These are phyloP conservation scores for Cerceris ruficornis DNA, from an alignment of 2,888 invertebrate genomes.

Conservation along the genomic window DNA sequence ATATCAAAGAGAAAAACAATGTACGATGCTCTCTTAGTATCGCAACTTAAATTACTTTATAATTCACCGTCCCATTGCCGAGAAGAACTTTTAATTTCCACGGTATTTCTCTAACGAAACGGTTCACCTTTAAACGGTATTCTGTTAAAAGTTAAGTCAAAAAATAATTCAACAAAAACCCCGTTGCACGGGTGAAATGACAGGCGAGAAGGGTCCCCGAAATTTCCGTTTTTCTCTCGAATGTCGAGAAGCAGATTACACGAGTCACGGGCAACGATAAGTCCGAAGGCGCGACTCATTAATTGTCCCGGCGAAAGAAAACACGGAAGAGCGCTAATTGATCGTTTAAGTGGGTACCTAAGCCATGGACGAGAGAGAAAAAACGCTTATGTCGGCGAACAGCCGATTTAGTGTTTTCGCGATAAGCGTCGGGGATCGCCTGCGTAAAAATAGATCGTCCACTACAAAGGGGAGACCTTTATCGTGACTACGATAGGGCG, in stretches of 20 bases:
- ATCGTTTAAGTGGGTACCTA: slow-evolving; percentile 34
- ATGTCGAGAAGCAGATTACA: slow-evolving; percentile 22
- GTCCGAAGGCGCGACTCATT: slow-evolving; percentile 37
- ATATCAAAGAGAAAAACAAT: too few relatives aligned
- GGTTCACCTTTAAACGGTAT: too few relatives aligned
- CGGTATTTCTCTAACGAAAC: too few relatives aligned
- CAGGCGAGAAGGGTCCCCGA: not conserved
- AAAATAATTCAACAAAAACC: not conserved
- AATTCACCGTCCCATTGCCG: too few relatives aligned
- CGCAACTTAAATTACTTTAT: too few relatives aligned
- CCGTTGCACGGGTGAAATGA: not conserved
- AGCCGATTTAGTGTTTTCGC: slow-evolving; percentile 63
- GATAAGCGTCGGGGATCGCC: slow-evolving; percentile 57
- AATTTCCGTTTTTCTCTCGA: slow-evolving; percentile 1
- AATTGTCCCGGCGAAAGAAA: slow-evolving; percentile 37
- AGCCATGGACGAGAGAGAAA: slow-evolving; percentile 19
- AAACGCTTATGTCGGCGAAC: slow-evolving; percentile 52
- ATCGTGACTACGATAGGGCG: slow-evolving; percentile 62
- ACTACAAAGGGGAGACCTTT: slow-evolving; percentile 61
- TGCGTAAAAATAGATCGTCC: slow-evolving; percentile 62
- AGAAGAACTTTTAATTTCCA: too few relatives aligned
- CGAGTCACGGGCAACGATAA: slow-evolving; percentile 29
- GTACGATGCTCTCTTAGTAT: too few relatives aligned
- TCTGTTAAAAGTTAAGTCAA: not conserved
- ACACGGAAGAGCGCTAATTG: slow-evolving; percentile 49